phyloP scores from a whole-genome alignment of 1,140 invertebrate genomes.

The Drosophila watanabei region DNA sequence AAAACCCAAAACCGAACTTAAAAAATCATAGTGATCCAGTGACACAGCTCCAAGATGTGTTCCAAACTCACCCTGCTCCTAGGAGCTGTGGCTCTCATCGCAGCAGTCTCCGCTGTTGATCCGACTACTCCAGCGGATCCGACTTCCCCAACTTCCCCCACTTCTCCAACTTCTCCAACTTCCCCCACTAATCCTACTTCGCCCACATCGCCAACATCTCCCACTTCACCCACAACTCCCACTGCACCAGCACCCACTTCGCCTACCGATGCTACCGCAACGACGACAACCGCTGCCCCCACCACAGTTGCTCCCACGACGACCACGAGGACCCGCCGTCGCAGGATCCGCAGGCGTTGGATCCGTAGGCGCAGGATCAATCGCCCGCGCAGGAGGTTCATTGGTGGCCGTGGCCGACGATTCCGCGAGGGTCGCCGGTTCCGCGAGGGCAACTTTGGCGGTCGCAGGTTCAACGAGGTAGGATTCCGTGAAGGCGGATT shows the following conservation, averaged over 20 bases:
- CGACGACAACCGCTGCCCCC: neutral
- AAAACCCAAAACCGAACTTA: neutral
- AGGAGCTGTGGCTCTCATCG: neutral
- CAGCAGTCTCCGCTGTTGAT: neutral
- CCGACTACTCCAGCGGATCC: neutral
- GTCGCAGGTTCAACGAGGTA: neutral
- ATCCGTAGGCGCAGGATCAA: slow-evolving; percentile 1
- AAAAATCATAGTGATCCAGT: slow-evolving; percentile 6
- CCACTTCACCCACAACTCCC: neutral
- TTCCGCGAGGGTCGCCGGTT: neutral
- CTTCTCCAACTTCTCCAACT: slow-evolving; percentile 4
- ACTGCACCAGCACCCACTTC: neutral
- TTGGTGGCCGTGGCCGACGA: neutral
- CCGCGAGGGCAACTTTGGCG: neutral
- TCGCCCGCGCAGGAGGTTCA: neutral
- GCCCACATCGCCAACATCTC: neutral
- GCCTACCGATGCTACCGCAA: neutral
- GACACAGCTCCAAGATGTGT: slow-evolving; percentile 13
- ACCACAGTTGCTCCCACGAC: neutral
- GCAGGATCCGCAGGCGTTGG: neutral
- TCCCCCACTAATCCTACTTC: neutral
- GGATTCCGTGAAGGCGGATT: neutral
- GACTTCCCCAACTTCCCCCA: neutral
- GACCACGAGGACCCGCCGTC: neutral
- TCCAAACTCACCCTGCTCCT: slow-evolving; percentile 9